Percentiles rank a stretch among this genome's conserved stretches.
These are phyloP conservation scores for Hymenopus coronatus DNA, from an alignment of 2,888 invertebrate species.

Conservation along the genomic window DNA sequence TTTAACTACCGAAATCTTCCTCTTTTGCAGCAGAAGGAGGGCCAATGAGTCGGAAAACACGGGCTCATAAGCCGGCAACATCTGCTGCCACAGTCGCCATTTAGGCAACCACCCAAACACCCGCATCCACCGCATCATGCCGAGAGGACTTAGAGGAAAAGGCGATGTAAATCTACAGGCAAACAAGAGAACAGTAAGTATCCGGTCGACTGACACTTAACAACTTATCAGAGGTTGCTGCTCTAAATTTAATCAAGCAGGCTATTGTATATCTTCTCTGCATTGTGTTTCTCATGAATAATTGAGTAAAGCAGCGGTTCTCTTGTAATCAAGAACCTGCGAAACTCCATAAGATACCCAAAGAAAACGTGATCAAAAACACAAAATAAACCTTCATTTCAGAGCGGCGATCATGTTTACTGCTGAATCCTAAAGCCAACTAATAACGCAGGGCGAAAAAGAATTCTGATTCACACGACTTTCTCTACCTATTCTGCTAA, in stretches of 20 bases:
- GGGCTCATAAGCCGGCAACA: constrained; percentile 28
- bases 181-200: background rate
- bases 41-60: constrained; percentile 31
- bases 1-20: constrained; percentile 1
- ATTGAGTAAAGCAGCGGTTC: no score
- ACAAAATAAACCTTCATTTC: no score
- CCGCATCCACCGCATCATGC: background rate
- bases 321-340: no score
- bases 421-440: no score
- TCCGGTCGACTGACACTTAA: background rate
- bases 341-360: no score
- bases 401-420: no score
- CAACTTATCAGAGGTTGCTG: background rate
- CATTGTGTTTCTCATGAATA: no score
- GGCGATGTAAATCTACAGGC: background rate
- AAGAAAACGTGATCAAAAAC: no score
- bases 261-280: background rate
- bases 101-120: constrained; percentile 20
- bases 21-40: background rate
- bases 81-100: constrained; percentile 15
- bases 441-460: no score
- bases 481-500: no score
- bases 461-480: no score
- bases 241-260: background rate
- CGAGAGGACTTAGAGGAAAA: background rate